These are phyloP conservation scores for Magallana gigas DNA, from an alignment of 1,140 invertebrate genomes.

Conservation along the genomic window DNA sequence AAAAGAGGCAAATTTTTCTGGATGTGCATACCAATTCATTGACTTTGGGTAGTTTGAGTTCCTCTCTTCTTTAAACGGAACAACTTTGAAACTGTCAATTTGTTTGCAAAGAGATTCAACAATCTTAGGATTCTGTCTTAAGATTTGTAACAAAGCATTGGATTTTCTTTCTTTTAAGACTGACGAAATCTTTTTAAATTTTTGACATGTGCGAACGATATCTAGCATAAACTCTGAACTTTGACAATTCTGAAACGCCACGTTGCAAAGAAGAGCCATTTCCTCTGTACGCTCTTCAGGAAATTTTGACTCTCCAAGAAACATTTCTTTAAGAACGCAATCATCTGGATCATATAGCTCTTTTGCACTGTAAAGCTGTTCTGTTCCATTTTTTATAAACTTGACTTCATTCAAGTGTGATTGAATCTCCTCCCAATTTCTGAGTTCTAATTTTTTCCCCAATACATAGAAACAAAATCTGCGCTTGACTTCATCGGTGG, in stretches of 20 bases:
- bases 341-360: constrained; percentile 5
- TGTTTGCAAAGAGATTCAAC: neutral
- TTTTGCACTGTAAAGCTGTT: neutral
- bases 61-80: neutral
- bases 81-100: neutral
- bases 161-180: neutral
- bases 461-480: constrained; percentile 22
- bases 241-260: neutral
- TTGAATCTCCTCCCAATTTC: neutral
- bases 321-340: neutral
- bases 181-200: neutral
- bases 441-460: neutral
- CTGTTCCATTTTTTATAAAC: neutral
- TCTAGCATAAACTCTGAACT: neutral
- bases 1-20: neutral
- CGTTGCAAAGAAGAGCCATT: neutral
- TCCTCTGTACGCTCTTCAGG: neutral
- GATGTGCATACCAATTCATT: neutral
- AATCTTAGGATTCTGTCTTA: neutral
- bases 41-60: neutral
- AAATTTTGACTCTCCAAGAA: neutral
- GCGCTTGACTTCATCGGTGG: neutral
- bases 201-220: neutral
- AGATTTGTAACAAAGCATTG: neutral
- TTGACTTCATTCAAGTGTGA: neutral